Percentiles rank a stretch among this genome's conserved stretches.
Conservation (phyloP, 2,888 invertebrate species). For the Drosophila parthenogenetica region DNA sequence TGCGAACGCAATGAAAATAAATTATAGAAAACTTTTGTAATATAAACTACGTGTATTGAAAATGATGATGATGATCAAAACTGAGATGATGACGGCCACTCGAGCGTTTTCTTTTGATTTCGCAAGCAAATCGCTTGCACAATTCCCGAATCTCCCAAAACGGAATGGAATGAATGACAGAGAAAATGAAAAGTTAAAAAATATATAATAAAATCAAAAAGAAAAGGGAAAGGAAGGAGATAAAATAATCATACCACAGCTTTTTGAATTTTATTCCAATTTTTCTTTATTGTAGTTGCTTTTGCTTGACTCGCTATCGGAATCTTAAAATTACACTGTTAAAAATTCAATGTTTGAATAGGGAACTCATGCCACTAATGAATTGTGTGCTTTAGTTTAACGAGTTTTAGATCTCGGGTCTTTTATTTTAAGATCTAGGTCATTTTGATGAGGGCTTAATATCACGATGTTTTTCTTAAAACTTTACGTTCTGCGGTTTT, state of each 20-base stretch:
- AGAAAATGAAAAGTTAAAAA: slow-evolving; percentile 25
- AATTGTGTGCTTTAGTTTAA: too few species aligned
- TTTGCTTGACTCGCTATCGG: slow-evolving; percentile 1
- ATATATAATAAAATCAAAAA: slow-evolving; percentile 5
- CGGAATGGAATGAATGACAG: slow-evolving; percentile 51
- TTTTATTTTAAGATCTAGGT: too few species aligned
- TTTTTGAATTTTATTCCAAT: slow-evolving; percentile 26
- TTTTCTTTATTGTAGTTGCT: slow-evolving; percentile 31
- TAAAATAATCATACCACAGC: slow-evolving; percentile 20
- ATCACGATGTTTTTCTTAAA: too few species aligned
- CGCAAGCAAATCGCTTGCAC: slow-evolving; percentile 65
- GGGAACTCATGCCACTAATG: too few species aligned
- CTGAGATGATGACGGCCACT: slow-evolving; percentile 36
- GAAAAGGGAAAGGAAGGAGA: not conserved
- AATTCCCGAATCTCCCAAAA: slow-evolving; percentile 67
- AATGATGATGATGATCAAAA: slow-evolving; percentile 25
- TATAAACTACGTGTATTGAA: slow-evolving; percentile 68
- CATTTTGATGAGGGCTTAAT: too few species aligned
- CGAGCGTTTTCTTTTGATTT: slow-evolving; percentile 50
- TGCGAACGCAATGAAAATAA: slow-evolving; percentile 77
- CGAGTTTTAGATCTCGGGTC: too few species aligned
- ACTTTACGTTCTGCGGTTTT: too few species aligned
- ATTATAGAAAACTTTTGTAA: slow-evolving; percentile 77
- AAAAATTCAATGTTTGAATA: too few species aligned
- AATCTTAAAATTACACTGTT: not conserved